Conservation (phyloP, 2,113 vertebrate species). For the Tupaia chinensis region DNA sequence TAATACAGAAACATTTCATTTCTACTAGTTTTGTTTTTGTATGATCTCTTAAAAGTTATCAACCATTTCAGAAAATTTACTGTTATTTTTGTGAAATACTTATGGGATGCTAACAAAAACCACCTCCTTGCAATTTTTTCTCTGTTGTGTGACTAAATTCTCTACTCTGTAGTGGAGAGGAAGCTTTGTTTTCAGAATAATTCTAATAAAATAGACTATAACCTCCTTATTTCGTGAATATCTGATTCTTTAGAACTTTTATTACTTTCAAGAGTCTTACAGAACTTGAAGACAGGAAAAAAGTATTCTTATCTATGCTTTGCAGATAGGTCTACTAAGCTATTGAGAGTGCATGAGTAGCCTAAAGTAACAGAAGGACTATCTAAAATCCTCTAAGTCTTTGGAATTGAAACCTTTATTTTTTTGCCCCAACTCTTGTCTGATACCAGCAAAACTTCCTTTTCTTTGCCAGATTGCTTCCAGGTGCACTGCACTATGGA, state of each 20-base stretch:
- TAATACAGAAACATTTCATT: slow-evolving; percentile 15
- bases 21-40: slow-evolving; percentile 35
- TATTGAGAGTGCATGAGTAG: background rate
- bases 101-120: background rate
- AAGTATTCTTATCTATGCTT: slow-evolving; percentile 66
- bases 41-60: slow-evolving; percentile 22
- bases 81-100: slow-evolving; percentile 17
- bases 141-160: background rate
- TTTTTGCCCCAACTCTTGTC: background rate
- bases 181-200: background rate
- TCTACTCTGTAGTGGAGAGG: background rate
- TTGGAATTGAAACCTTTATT: slow-evolving; percentile 15
- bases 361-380: slow-evolving; percentile 41
- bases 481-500: background rate
- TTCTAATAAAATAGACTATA: slow-evolving; percentile 44
- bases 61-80: slow-evolving; percentile 47
- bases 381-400: slow-evolving; percentile 20
- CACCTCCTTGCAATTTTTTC: background rate
- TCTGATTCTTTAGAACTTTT: slow-evolving; percentile 8
- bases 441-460: background rate
- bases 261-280: background rate
- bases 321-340: slow-evolving; percentile 40
- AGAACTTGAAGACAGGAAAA: background rate
- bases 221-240: slow-evolving; percentile 2
- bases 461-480: slow-evolving; percentile 61